These are phyloP conservation scores for Girardia tigrina DNA, from an alignment of 2,888 invertebrate species.

Conservation along the genomic window DNA sequence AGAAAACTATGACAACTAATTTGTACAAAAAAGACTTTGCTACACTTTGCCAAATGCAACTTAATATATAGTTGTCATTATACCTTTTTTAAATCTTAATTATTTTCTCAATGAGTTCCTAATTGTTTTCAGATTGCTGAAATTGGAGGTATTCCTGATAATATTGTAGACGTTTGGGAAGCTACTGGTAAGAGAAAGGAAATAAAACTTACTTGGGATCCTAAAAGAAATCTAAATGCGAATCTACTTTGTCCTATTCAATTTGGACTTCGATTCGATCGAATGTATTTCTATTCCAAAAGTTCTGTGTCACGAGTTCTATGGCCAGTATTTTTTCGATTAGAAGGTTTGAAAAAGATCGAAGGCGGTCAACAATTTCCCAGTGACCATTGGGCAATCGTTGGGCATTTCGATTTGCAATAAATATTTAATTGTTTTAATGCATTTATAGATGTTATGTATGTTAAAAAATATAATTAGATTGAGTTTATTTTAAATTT, in stretches of 20 bases:
- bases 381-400: constrained; percentile 56
- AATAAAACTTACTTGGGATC: constrained; percentile 56
- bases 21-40: too few relatives aligned
- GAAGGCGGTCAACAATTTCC: constrained; percentile 52
- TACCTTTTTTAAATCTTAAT: too few relatives aligned
- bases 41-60: too few relatives aligned
- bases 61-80: too few relatives aligned
- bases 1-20: too few relatives aligned
- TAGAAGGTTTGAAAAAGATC: constrained; percentile 53
- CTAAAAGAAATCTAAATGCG: constrained; percentile 54
- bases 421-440: too few relatives aligned
- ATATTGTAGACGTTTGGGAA: constrained; percentile 54
- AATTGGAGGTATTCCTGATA: constrained; percentile 49
- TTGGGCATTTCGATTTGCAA: constrained; percentile 42
- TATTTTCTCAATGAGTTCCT: too few relatives aligned
- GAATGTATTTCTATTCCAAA: not conserved
- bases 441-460: too few relatives aligned
- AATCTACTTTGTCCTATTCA: constrained; percentile 39
- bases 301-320: constrained; percentile 38
- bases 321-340: constrained; percentile 52
- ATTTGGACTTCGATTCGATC: constrained; percentile 8
- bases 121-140: constrained; percentile 46
- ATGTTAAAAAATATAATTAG: too few relatives aligned
- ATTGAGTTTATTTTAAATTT: too few relatives aligned
- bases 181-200: constrained; percentile 53